Percentiles rank a stretch among this genome's conserved stretches.
These are phyloP conservation scores for Apoda limacodes DNA, from an alignment of 2,888 invertebrate species.

Conservation along the genomic window DNA sequence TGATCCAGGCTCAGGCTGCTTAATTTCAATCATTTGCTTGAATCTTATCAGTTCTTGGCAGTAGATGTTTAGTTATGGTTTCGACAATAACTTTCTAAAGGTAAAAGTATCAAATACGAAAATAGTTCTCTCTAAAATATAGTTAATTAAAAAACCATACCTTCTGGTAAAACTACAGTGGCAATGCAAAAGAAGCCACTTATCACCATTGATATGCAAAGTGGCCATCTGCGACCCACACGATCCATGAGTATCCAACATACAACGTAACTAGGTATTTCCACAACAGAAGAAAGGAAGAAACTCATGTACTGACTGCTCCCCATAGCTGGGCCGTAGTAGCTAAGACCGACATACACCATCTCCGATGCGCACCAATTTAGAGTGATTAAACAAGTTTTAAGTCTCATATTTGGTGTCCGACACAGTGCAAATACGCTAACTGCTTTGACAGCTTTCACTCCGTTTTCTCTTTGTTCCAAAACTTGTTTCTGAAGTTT, in stretches of 20 bases:
- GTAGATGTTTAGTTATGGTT: no score
- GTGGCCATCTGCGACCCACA: conserved; percentile 89
- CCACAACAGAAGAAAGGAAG: conserved; percentile 86
- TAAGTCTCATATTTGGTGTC: conserved; percentile 90
- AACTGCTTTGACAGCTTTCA: conserved; percentile 37
- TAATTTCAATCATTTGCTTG: no score
- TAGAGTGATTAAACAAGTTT: conserved; percentile 85
- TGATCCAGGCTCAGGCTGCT: no score
- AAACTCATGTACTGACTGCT: conserved; percentile 91
- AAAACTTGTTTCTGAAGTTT: conserved; percentile 80
- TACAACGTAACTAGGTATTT: conserved; percentile 88
- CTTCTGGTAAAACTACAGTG: conserved; percentile 84
- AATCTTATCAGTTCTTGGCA: no score
- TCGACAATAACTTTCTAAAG: no score
- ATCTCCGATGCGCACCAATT: conserved; percentile 95
- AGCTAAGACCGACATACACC: conserved; percentile 91
- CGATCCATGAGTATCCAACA: conserved; percentile 92
- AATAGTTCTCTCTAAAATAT: conserved; percentile 2
- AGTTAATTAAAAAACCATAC: conserved; percentile 46
- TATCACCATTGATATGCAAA: conserved; percentile 86
- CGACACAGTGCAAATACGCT: conserved; percentile 77
- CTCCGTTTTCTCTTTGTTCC: conserved; percentile 70
- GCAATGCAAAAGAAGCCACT: conserved; percentile 88
- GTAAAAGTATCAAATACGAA: not conserved
- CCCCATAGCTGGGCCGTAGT: conserved; percentile 90